Evolutionary conservation across 2,888 invertebrate species (phyloP).

Genomic region (Oscheius sp.): DNA sequence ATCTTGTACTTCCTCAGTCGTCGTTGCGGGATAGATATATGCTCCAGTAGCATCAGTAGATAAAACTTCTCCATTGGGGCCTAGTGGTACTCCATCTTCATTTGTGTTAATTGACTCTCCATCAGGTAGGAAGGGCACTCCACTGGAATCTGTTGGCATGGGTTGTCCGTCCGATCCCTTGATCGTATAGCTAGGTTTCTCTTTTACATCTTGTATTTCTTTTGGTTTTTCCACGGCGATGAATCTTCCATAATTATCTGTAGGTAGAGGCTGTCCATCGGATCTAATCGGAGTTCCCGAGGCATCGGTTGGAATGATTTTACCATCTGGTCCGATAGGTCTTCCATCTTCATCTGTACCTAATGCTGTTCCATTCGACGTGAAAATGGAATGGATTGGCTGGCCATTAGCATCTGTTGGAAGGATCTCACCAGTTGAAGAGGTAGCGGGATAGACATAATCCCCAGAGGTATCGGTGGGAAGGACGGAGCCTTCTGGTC

Average conservation of each 20-base stretch:
- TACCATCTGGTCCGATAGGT: constrained; percentile 56
- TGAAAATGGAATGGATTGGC: constrained; percentile 36
- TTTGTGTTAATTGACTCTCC: constrained; percentile 24
- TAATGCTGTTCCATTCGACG: constrained; percentile 34
- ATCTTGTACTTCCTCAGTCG: constrained; percentile 35
- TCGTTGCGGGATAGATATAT: constrained; percentile 28
- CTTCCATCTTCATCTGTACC: constrained; percentile 46
- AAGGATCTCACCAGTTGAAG: constrained; percentile 32
- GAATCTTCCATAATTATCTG: constrained; percentile 60
- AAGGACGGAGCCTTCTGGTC: constrained; percentile 40
- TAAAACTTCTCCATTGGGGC: constrained; percentile 33
- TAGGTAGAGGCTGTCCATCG: constrained; percentile 49
- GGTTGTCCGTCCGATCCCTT: constrained; percentile 42
- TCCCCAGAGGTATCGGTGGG: constrained; percentile 28
- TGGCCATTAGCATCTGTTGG: constrained; percentile 36
- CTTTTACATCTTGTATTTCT: constrained; percentile 35
- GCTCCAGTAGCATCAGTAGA: constrained; percentile 33
- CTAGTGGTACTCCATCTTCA: constrained; percentile 30
- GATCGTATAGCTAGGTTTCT: constrained; percentile 34
- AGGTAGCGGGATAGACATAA: constrained; percentile 32
- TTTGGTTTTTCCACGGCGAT: constrained; percentile 36
- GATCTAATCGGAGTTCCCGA: constrained; percentile 50
- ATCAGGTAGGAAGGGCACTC: constrained; percentile 33
- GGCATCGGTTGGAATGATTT: constrained; percentile 47
- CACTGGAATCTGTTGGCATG: constrained; percentile 43